phyloP scores from a whole-genome alignment of 1,140 invertebrate genomes.

The Camponotus floridanus region DNA sequence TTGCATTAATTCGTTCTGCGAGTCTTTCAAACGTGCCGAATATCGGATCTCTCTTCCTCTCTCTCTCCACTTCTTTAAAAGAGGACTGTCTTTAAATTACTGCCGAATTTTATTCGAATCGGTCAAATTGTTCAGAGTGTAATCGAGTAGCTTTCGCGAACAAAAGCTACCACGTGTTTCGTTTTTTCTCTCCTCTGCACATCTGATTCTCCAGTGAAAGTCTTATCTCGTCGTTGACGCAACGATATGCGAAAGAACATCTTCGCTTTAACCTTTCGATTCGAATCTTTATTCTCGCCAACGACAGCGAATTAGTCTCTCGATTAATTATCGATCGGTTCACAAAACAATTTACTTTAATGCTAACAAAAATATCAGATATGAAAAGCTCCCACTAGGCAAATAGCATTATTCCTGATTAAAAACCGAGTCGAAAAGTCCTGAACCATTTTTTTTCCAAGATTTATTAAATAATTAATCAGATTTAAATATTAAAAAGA shows the following conservation, averaged over 20 bases:
- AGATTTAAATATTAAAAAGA: too few species aligned
- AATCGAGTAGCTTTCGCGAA: slow-evolving; percentile 37
- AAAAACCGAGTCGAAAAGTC: too few species aligned
- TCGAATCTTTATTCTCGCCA: slow-evolving; percentile 7
- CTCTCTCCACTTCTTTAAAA: neutral
- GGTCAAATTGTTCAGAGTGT: slow-evolving; percentile 6
- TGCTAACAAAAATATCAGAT: neutral
- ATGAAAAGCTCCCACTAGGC: too few species aligned
- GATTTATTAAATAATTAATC: too few species aligned
- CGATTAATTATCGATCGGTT: slow-evolving; percentile 36
- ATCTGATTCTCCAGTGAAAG: slow-evolving; percentile 77
- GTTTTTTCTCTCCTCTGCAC: neutral
- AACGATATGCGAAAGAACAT: slow-evolving; percentile 72
- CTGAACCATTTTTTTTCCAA: too few species aligned
- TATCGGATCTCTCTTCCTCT: neutral
- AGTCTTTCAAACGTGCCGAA: slow-evolving; percentile 17
- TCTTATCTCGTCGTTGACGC: slow-evolving; percentile 78
- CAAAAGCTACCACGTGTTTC: slow-evolving; percentile 43
- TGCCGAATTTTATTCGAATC: slow-evolving; percentile 16
- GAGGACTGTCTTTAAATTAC: slow-evolving; percentile 20
- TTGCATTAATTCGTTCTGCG: slow-evolving; percentile 47
- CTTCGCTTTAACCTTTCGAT: slow-evolving; percentile 79
- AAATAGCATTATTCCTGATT: too few species aligned
- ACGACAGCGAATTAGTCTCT: slow-evolving; percentile 9
- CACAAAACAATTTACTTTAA: neutral